Evolutionary conservation across 2,797 vertebrate genomes (phyloP).

Genomic region (Sternarchorhynchus goeldii): DNA sequence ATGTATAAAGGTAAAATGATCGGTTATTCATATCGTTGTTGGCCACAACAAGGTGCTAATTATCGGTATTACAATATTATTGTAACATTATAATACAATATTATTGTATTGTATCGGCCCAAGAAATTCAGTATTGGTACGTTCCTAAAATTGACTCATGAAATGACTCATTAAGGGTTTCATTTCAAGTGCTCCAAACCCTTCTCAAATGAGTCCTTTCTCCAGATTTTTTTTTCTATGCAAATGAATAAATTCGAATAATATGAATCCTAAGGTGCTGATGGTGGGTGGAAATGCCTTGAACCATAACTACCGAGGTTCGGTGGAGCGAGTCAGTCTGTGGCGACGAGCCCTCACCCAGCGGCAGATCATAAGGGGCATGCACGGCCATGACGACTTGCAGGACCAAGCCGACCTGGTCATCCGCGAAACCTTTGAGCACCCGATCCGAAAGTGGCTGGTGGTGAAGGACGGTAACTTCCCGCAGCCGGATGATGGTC

Average conservation of each 20-base stretch:
- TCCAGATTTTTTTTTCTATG: background rate
- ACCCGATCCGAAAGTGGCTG: conserved; percentile 86
- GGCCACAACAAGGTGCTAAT: too few relatives aligned
- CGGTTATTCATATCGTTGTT: too few relatives aligned
- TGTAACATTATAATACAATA: too few relatives aligned
- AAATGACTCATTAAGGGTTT: too few relatives aligned
- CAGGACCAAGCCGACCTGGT: conserved; percentile 87
- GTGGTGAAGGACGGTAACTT: conserved; percentile 81
- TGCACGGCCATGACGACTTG: conserved; percentile 80
- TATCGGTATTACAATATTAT: too few relatives aligned
- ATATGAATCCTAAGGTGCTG: conserved; percentile 76
- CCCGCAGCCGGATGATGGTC: conserved; percentile 77
- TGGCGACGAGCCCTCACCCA: conserved; percentile 90
- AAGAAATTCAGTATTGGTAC: too few relatives aligned
- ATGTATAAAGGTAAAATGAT: too few relatives aligned
- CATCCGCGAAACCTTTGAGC: conserved; percentile 91
- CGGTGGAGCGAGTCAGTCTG: conserved; percentile 86
- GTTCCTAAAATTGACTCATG: too few relatives aligned
- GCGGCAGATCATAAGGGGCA: conserved; percentile 86
- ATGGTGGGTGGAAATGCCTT: conserved; percentile 93
- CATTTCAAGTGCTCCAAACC: too few relatives aligned
- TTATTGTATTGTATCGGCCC: too few relatives aligned
- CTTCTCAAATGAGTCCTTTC: too few relatives aligned
- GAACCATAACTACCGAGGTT: conserved; percentile 93
- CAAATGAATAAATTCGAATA: conserved; percentile 13